A percentile compares a stretch with the other conserved stretches of the same genome.
Conservation (phyloP, 2,888 invertebrate genomes). For the Acanthopleura granulata region DNA sequence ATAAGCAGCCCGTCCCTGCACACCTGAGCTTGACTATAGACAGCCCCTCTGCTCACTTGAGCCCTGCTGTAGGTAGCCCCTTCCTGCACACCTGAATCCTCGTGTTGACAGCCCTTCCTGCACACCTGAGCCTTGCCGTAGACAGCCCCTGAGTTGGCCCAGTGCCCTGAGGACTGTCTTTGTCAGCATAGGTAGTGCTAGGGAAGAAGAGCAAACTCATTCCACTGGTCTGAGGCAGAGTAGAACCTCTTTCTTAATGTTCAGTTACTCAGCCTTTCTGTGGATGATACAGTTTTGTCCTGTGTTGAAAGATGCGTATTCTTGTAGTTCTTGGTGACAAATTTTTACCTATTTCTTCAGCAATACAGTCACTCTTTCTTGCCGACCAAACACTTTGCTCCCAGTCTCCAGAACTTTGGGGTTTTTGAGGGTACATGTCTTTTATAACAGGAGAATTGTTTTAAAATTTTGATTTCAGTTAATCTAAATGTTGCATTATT, state of each 20-base stretch:
- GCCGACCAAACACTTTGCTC: no score
- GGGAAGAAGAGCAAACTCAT: conserved; percentile 9
- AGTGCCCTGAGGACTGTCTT: not conserved
- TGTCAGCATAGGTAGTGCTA: conserved; percentile 2
- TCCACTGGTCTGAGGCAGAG: conserved; percentile 16
- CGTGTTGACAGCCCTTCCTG: not conserved
- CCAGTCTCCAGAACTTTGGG: no score
- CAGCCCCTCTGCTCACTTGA: not conserved
- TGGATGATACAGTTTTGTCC: conserved; percentile 1
- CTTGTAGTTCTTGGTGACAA: no score
- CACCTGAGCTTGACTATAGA: no score
- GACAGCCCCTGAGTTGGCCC: not conserved
- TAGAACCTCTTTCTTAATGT: conserved; percentile 19
- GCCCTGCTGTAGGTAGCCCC: not conserved
- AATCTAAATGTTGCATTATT: no score
- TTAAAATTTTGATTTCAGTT: no score
- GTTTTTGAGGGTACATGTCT: no score
- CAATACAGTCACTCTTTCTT: no score
- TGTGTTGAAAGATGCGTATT: no score
- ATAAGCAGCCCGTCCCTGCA: not conserved
- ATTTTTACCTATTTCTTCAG: no score
- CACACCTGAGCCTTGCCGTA: conserved; percentile 4
- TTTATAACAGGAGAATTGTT: no score
- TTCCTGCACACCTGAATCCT: no score
- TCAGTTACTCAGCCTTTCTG: conserved; percentile 13